phyloP scores from a whole-genome alignment of 2,888 invertebrate species.

The Tanytarsus gracilentus region DNA sequence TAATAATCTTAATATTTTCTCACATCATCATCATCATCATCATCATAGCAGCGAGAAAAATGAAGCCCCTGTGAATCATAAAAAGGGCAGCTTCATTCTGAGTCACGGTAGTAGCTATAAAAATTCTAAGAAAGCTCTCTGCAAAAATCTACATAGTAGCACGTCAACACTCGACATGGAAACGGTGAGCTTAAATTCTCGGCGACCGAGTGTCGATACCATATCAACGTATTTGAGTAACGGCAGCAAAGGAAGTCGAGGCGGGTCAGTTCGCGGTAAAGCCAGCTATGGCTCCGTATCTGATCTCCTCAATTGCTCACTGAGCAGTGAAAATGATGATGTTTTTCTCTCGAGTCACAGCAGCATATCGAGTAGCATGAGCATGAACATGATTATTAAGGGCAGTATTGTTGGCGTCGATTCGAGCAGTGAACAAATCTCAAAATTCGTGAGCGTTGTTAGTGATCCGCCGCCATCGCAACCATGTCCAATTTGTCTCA shows the following conservation, averaged over 20 bases:
- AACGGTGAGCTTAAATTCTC: constrained; percentile 65
- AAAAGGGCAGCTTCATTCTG: constrained; percentile 8
- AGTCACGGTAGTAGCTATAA: constrained; percentile 6
- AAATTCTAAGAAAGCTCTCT: constrained; percentile 13
- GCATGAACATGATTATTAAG: constrained; percentile 31
- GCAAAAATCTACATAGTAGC: constrained; percentile 24
- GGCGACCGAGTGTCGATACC: constrained; percentile 76
- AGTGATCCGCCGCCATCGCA: constrained; percentile 52
- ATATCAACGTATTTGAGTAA: constrained; percentile 83
- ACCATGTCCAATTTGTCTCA: constrained; percentile 62
- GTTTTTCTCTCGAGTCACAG: constrained; percentile 45
- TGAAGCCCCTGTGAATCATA: not conserved
- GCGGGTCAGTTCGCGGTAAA: constrained; percentile 44
- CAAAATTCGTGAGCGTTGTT: constrained; percentile 59
- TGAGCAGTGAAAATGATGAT: constrained; percentile 66
- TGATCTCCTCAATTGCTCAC: constrained; percentile 61
- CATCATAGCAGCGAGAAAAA: not conserved
- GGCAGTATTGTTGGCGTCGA: constrained; percentile 35
- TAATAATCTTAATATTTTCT: constrained; percentile 71
- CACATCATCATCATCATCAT: constrained; percentile 25
- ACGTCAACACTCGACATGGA: constrained; percentile 41
- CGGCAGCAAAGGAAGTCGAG: constrained; percentile 61
- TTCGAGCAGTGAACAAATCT: constrained; percentile 50
- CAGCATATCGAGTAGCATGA: constrained; percentile 34
- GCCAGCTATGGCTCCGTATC: constrained; percentile 49